Conservation (phyloP, 2,888 invertebrate species). For the Pammene fasciana region DNA sequence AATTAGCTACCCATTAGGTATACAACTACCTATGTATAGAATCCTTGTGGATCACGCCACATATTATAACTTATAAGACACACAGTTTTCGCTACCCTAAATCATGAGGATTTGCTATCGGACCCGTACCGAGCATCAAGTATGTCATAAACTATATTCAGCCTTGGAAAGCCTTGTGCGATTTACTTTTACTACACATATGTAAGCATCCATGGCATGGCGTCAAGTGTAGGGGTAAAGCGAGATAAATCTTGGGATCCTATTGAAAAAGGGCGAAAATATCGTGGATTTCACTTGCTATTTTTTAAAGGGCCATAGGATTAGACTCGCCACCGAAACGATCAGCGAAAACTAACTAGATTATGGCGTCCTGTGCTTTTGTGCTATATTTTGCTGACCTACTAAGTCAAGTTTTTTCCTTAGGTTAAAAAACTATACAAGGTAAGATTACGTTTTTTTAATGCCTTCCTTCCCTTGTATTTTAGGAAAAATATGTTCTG, state of each 20-base stretch:
- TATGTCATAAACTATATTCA: no score
- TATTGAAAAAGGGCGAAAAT: slow-evolving; percentile 12
- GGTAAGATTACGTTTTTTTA: no score
- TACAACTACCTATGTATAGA: no score
- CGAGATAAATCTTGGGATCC: background rate
- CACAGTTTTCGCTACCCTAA: background rate
- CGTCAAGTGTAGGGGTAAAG: background rate
- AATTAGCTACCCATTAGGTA: no score
- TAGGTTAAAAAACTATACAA: no score
- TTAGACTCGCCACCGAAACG: background rate
- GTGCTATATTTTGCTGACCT: no score
- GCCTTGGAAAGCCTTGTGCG: background rate
- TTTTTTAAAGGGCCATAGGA: background rate
- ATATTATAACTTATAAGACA: no score
- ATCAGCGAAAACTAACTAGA: background rate
- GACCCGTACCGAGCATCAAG: background rate
- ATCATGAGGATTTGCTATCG: background rate
- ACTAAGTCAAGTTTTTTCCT: no score
- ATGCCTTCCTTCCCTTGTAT: no score
- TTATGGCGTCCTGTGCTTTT: no score
- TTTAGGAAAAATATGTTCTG: no score
- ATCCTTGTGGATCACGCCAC: no score
- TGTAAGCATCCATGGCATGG: background rate
- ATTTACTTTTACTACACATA: slow-evolving; percentile 2
- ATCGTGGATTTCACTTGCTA: background rate